These are phyloP conservation scores for Cryptocheilus praepositus DNA, from an alignment of 2,888 invertebrate species.

Conservation along the genomic window DNA sequence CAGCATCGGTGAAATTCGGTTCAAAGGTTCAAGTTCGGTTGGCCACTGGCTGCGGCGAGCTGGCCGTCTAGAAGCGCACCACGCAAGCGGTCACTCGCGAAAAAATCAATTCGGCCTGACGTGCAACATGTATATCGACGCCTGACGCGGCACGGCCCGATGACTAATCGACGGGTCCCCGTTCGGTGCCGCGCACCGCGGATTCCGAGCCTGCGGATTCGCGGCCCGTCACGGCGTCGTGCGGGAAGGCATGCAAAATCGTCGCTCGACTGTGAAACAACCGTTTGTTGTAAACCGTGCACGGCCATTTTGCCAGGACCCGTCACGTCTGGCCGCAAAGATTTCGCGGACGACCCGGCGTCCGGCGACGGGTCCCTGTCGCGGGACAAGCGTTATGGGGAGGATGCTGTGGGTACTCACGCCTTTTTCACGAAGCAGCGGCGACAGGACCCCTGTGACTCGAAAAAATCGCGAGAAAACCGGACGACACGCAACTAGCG, in stretches of 20 bases:
- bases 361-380: not conserved
- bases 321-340: constrained; percentile 62
- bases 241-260: constrained; percentile 17
- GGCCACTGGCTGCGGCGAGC: constrained; percentile 30
- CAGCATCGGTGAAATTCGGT: constrained; percentile 21
- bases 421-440: constrained; percentile 51
- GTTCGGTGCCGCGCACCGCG: not conserved
- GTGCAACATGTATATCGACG: constrained; percentile 47
- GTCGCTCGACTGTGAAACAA: constrained; percentile 36
- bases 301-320: constrained; percentile 72
- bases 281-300: constrained; percentile 67
- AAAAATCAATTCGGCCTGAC: constrained; percentile 61
- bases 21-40: constrained; percentile 33
- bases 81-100: constrained; percentile 54
- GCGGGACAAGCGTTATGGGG: not conserved
- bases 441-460: constrained; percentile 46
- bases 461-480: constrained; percentile 56
- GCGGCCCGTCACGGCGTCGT: constrained; percentile 12
- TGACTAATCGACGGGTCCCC: constrained; percentile 6
- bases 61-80: constrained; percentile 33
- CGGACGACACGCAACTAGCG: constrained; percentile 58
- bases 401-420: constrained; percentile 48
- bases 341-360: constrained; percentile 24
- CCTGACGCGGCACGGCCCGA: constrained; percentile 9
- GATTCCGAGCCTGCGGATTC: not conserved